Conservation (phyloP, 37 sponge, comb jelly and placozoan species). For the Spongilla lacustris region DNA sequence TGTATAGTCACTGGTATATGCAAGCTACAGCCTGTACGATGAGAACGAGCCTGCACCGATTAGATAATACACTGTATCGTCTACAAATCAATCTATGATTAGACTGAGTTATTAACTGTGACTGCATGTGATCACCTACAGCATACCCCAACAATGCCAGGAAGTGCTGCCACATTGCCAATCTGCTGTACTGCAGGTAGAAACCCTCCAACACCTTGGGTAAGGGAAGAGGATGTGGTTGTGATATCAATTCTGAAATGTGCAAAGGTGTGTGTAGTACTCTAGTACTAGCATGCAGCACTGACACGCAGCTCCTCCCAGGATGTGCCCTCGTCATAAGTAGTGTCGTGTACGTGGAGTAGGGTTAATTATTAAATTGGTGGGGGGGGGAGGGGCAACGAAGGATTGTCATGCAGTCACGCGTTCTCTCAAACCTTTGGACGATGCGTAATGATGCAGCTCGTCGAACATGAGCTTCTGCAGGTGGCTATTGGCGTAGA, state of each 20-base stretch:
- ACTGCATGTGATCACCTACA: neutral
- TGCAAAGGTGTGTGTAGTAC: neutral
- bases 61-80: no score
- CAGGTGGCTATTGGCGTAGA: conserved; percentile 90
- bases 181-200: conserved; percentile 97
- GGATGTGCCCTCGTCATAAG: no score
- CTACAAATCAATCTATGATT: no score
- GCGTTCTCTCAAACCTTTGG: conserved; percentile 57
- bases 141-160: conserved; percentile 94
- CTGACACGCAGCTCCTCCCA: no score
- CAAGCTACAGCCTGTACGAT: no score
- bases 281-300: neutral
- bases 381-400: no score
- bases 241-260: neutral
- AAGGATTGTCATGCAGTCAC: neutral
- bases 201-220: conserved; percentile 95
- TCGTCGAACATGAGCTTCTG: conserved; percentile 95
- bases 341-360: no score
- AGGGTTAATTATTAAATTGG: no score
- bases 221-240: neutral
- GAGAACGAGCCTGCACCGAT: no score
- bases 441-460: conserved; percentile 76
- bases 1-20: no score
- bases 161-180: conserved; percentile 96
- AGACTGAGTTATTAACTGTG: no score